Conservation (phyloP, 2,888 invertebrate genomes). For the Erebia epiphron region DNA sequence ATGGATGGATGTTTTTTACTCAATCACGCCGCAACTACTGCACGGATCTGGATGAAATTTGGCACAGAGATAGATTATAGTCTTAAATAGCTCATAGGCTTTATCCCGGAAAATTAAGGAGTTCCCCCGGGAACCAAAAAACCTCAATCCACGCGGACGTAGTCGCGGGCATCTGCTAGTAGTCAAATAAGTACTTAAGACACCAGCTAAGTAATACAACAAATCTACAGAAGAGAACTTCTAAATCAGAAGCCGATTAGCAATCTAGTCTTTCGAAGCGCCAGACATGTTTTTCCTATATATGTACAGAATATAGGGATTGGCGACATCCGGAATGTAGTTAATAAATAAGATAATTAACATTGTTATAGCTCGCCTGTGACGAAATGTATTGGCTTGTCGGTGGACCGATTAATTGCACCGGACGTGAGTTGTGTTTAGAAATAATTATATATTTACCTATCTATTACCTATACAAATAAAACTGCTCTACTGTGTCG, state of each 20-base stretch:
- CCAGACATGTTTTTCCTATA: background rate
- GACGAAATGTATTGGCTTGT: constrained; percentile 26
- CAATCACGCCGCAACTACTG: no score
- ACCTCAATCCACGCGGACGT: no score
- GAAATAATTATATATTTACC: background rate
- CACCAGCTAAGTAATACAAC: background rate
- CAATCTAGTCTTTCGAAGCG: background rate
- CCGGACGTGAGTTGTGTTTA: constrained; percentile 25
- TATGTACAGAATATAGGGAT: background rate
- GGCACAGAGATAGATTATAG: no score
- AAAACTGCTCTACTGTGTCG: no score
- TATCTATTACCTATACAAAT: background rate
- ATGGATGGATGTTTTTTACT: no score
- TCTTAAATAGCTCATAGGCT: no score
- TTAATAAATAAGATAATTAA: background rate
- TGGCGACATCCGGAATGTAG: background rate
- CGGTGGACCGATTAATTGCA: constrained; percentile 31
- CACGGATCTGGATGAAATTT: no score
- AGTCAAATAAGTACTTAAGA: background rate
- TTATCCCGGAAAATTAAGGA: no score
- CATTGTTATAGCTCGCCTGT: constrained; percentile 20
- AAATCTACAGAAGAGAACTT: background rate
- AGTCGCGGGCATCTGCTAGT: no score
- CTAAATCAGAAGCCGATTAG: no score
- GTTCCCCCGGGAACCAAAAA: no score